Percentiles rank a stretch among this genome's conserved stretches.
phyloP scores from a whole-genome alignment of 2,888 invertebrate genomes.

The Tethea ocularis region DNA sequence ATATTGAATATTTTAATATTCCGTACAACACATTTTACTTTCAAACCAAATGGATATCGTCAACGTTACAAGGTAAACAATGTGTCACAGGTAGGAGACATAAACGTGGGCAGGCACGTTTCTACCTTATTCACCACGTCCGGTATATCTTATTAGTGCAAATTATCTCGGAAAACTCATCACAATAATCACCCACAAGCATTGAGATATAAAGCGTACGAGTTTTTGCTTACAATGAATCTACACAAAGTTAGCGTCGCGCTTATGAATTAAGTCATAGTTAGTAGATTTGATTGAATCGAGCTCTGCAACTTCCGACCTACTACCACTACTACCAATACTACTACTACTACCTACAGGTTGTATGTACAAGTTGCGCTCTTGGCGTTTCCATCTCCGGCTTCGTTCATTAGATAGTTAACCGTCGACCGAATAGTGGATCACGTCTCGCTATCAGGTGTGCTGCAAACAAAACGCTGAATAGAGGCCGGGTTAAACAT shows the following conservation, averaged over 20 bases:
- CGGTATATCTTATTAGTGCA: neutral
- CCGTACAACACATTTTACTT: constrained; percentile 1
- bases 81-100: constrained; percentile 14
- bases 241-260: constrained; percentile 32
- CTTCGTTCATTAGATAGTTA: constrained; percentile 68
- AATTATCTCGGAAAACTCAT: constrained; percentile 8
- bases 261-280: constrained; percentile 55
- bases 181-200: neutral
- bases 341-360: no score
- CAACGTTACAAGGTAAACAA: constrained; percentile 24
- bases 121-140: constrained; percentile 4
- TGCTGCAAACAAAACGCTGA: constrained; percentile 78
- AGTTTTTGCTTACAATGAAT: constrained; percentile 36
- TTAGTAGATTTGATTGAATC: constrained; percentile 61
- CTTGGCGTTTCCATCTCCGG: constrained; percentile 59
- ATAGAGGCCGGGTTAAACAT: constrained; percentile 82
- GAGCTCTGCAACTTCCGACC: constrained; percentile 37
- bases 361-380: constrained; percentile 45
- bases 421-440: constrained; percentile 63
- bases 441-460: constrained; percentile 77
- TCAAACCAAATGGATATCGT: constrained; percentile 10
- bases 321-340: no score
- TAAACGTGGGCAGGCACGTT: constrained; percentile 6
- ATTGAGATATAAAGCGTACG: neutral
- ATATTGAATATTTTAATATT: neutral